These are phyloP conservation scores for Andrena camellia DNA, from an alignment of 2,888 invertebrate genomes.

Conservation along the genomic window DNA sequence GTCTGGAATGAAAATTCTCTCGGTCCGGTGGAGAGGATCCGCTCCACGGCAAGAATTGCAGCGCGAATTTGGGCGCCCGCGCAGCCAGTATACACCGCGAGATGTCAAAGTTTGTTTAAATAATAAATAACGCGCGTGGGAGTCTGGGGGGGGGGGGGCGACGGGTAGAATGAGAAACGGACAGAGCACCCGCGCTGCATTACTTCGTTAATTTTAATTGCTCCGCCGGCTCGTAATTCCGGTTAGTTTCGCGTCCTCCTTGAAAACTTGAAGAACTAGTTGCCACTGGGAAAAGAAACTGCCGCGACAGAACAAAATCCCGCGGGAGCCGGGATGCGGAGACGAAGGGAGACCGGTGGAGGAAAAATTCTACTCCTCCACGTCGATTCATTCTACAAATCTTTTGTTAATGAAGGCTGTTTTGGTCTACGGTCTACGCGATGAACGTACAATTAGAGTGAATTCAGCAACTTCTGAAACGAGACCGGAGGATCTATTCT, in stretches of 20 bases:
- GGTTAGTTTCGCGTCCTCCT: conserved; percentile 46
- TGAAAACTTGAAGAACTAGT: conserved; percentile 47
- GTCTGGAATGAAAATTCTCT: conserved; percentile 40
- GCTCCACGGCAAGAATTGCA: neutral
- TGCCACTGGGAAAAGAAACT: conserved; percentile 29
- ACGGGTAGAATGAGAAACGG: conserved; percentile 48
- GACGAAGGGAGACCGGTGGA: neutral
- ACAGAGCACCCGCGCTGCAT: conserved; percentile 21
- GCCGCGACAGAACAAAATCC: conserved; percentile 16
- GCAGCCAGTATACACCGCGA: neutral
- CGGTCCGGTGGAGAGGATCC: conserved; percentile 10
- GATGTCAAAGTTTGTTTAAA: conserved; percentile 56
- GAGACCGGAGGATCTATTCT: neutral
- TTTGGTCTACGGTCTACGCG: conserved; percentile 53
- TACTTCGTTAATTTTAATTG: conserved; percentile 73
- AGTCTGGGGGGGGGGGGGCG: neutral
- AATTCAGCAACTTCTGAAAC: neutral
- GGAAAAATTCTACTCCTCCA: neutral
- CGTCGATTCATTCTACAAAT: neutral
- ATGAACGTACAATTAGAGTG: conserved; percentile 50
- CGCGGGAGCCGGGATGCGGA: neutral
- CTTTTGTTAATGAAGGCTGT: neutral
- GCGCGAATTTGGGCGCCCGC: conserved; percentile 17
- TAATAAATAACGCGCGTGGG: conserved; percentile 20
- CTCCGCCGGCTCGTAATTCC: conserved; percentile 50